A percentile compares a stretch with the other conserved stretches of the same genome.
Evolutionary conservation across 1,140 invertebrate genomes (phyloP).

Genomic region (Trichonephila clavipes): DNA sequence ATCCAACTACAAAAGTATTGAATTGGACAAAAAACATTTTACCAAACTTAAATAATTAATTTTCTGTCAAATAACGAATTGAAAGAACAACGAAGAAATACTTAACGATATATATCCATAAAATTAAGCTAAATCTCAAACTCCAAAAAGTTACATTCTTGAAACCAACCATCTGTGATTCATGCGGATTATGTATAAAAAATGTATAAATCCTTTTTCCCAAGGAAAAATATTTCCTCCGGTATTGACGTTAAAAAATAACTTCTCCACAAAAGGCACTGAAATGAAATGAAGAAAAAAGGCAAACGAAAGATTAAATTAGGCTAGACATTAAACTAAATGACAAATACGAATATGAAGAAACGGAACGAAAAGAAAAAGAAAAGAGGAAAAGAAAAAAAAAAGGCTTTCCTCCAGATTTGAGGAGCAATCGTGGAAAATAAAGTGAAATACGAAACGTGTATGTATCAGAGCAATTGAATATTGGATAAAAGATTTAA

Average conservation of each 20-base stretch:
- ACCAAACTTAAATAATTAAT: too few relatives aligned
- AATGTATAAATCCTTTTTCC: background rate
- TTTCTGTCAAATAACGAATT: too few relatives aligned
- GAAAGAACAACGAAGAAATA: too few relatives aligned
- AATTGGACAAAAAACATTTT: too few relatives aligned
- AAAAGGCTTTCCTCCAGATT: background rate
- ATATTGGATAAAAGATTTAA: conserved; percentile 10
- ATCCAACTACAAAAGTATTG: too few relatives aligned
- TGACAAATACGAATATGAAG: background rate
- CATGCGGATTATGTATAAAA: background rate
- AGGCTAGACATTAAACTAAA: background rate
- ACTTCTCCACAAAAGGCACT: background rate
- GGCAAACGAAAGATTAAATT: background rate
- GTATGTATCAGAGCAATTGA: background rate
- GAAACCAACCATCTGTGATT: background rate
- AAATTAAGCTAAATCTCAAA: too few relatives aligned
- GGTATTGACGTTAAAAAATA: background rate
- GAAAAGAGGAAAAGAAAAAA: background rate
- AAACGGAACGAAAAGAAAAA: too few relatives aligned
- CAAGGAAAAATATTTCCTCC: background rate
- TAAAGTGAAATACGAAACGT: conserved; percentile 4
- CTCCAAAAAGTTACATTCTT: too few relatives aligned
- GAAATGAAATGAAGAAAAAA: background rate
- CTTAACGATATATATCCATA: too few relatives aligned
- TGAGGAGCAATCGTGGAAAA: background rate